phyloP scores from a whole-genome alignment of 2,888 invertebrate species.

The Siphlonurus alternatus region DNA sequence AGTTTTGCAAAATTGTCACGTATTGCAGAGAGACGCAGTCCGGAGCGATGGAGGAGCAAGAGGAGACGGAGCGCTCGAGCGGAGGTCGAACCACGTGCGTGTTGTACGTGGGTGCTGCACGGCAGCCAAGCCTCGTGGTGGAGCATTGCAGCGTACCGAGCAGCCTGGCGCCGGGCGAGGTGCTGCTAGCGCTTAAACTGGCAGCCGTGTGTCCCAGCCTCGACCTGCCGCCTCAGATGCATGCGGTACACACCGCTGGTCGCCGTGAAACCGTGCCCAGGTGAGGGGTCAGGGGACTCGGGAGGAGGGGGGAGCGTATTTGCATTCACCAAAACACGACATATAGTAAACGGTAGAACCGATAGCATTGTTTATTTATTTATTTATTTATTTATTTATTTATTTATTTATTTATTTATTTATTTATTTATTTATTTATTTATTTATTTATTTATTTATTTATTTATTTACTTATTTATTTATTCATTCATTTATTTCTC shows the following conservation, averaged over 20 bases:
- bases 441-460: too few species aligned
- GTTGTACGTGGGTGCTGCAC: neutral
- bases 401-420: too few species aligned
- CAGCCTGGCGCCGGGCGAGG: neutral
- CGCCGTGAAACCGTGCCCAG: neutral
- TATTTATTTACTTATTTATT: too few species aligned
- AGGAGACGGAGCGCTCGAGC: too few species aligned
- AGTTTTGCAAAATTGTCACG: too few species aligned
- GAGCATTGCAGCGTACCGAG: neutral
- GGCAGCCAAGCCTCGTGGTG: neutral
- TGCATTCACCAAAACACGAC: neutral
- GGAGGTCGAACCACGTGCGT: neutral
- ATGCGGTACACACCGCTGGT: neutral
- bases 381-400: too few species aligned
- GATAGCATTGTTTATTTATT: too few species aligned
- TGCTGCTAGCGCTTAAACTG: neutral
- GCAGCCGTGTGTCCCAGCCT: neutral
- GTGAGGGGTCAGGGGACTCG: neutral
- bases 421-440: too few species aligned
- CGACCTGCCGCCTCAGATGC: neutral
- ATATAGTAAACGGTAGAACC: too few species aligned
- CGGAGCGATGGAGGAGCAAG: too few species aligned
- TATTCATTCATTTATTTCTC: too few species aligned
- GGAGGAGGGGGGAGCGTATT: neutral
- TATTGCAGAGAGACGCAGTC: too few species aligned